Base-by-base conservation (phyloP, 2,888 invertebrate species). In the Dicyrtoma fusca region DNA sequence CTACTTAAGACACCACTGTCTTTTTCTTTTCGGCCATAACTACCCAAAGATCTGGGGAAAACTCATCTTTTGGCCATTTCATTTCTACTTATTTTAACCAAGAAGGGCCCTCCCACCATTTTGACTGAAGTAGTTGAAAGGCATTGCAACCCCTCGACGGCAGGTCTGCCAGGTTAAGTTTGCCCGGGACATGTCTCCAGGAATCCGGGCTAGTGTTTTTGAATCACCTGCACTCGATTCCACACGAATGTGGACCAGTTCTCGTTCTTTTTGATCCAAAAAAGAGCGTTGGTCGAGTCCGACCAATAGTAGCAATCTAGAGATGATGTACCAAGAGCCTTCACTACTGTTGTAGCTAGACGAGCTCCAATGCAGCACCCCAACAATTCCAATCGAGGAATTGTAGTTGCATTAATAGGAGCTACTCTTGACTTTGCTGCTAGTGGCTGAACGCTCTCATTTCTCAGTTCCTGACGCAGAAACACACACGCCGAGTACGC, bases 91-190 rank as follows among this genome's bases (percentile, higher is more conserved):
- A 13, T n/a, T 45, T 3, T 26, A 72, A 51, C 68, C 72, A 72
- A 2, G 45, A 51, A 0, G 72, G 68, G n/a, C 72, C 72, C 59
- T 68, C 66, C 72, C 72, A 72, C 68, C 68, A 72, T 10, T 42
- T 57, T 1, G 68, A 66, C n/a, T 64, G 62, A 6, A 57, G 10
- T n/a, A 71, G 19, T 17, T 57, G n/a, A 14, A 17, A 34, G 1
- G 65, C 23, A 14, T 1, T 44, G 23, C 64, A 64, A 17, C 73
- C 73, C 53, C 73, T 61, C 3, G 62, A 62, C 5, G 72, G 72
- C 11, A 72, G 23, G 51, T 72, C 72, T 5, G 72, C 72, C 21
- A 65, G 71, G 53, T 71, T 71, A 10, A 25, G 10, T 2, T 45
- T 14, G 11, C 71, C 71, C 21, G 71, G 71, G 21, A 71, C 59